Evolutionary conservation across 2,113 vertebrate genomes (phyloP), one percentile per base, ranked within the genome.

Genomic region (Hepsetus odoe): DNA sequence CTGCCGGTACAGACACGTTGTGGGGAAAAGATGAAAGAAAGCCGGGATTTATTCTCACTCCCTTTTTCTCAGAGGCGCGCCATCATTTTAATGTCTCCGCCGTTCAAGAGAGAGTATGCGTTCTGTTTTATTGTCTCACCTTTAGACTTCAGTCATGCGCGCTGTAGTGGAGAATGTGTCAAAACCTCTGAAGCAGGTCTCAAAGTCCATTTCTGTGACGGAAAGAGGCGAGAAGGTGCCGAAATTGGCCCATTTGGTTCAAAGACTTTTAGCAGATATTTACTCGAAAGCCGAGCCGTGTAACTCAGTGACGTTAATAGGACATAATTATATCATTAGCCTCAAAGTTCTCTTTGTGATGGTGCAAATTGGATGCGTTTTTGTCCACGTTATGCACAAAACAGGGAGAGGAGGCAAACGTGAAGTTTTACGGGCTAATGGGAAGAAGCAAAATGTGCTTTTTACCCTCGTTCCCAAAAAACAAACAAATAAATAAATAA

Each of bases 181-280:
- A 74, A 74, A 74, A 46, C 56, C 56, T 61, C 72, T 38, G 30
- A 18, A 22, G 72, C 11, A 12, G 26, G 61, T 74, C 18, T 38
- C 38, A 14, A 24, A 74, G 56, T 32, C 40, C 46, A 9, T 62
- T 62, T 61, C 30, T n/a, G 24, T 13, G 35, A 44, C 32, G 38
- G 56, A 44, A 30, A 61, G 44, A 61, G 28, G 38, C 26, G 11
- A 8, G 55, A 33, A 24, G 56, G 44, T 12, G 26, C 38, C 22
- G 7, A 62, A 33, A 61, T 32, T 12, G 11, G 28, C 56, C 38
- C 26, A 26, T 14, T 2, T 24, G 40, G 53, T 3, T 14, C 9
- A 61, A 61, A 44, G 44, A 5, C 28, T 28, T 18, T 16, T 18
- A 61, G 58, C 14, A 59, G 24, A 0, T 59, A 26, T 59, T 59